These are phyloP conservation scores for Barnardius zonarius DNA, from an alignment of 2,113 vertebrate genomes.

Conservation along the genomic window DNA sequence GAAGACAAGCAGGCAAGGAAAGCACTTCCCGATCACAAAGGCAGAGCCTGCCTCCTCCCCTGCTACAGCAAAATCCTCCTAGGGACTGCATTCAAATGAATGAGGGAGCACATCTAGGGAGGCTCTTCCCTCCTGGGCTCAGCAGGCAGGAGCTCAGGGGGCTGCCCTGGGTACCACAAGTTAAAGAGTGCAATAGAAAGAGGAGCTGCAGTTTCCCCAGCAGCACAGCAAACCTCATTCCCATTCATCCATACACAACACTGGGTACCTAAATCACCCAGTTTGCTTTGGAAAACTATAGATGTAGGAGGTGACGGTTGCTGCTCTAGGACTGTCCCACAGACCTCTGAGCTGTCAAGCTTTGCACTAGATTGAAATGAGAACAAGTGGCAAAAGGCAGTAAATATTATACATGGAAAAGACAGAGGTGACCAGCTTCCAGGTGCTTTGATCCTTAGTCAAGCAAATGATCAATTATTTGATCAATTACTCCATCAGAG, in stretches of 20 bases:
- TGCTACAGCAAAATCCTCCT: neutral
- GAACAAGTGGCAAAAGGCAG: neutral
- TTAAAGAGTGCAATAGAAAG: neutral
- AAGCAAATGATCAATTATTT: neutral
- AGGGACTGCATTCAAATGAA: neutral
- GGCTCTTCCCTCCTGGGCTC: neutral
- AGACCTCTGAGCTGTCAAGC: neutral
- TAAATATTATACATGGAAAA: neutral
- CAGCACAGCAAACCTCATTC: neutral
- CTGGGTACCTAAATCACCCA: neutral
- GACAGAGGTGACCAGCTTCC: neutral
- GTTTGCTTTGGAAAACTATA: rapidly evolving
- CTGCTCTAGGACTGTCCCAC: neutral
- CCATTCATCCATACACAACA: neutral
- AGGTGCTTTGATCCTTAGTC: neutral
- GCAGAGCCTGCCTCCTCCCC: neutral
- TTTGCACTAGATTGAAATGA: neutral
- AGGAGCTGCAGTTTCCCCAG: neutral
- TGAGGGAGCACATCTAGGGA: rapidly evolving
- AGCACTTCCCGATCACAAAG: neutral
- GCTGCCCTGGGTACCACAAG: neutral
- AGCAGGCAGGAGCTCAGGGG: neutral
- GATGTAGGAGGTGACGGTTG: rapidly evolving
- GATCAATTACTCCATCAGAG: neutral
- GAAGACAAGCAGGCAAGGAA: neutral